Percentiles rank a stretch among this genome's conserved stretches.
Evolutionary conservation across 2,797 vertebrate species (phyloP).

Genomic region (Hyperoplus immaculatus): DNA sequence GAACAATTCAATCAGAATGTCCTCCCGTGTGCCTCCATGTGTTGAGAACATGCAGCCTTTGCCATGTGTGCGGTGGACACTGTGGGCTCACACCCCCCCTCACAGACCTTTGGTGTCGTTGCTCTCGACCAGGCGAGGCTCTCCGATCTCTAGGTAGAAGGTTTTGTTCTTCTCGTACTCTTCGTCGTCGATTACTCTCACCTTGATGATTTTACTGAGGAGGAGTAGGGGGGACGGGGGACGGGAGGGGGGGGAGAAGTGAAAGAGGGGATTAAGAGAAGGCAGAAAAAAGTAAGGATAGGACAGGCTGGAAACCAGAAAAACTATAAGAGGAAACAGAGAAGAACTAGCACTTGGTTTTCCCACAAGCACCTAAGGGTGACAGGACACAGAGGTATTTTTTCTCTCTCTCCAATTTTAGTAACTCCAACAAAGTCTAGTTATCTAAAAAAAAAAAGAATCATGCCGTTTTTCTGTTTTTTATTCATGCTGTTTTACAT

Average conservation of each 20-base stretch:
- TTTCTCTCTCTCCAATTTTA: not conserved
- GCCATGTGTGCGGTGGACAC: slow-evolving; percentile 25
- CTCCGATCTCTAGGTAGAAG: slow-evolving; percentile 98
- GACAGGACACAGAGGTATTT: not conserved
- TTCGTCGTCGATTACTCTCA: slow-evolving; percentile 99
- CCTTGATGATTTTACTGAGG: slow-evolving; percentile 98
- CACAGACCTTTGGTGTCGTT: slow-evolving; percentile 99
- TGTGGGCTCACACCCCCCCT: slow-evolving; percentile 74
- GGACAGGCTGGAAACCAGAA: slow-evolving; percentile 63
- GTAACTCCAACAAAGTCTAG: not conserved
- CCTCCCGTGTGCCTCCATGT: slow-evolving; percentile 50
- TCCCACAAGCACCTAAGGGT: slow-evolving; percentile 28
- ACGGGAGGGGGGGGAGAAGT: slow-evolving; percentile 81
- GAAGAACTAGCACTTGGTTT: slow-evolving; percentile 24
- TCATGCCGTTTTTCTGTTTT: no score
- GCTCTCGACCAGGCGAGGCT: slow-evolving; percentile 96
- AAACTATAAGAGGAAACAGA: slow-evolving; percentile 48
- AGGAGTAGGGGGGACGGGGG: slow-evolving; percentile 80
- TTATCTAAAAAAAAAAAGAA: slow-evolving; percentile 7
- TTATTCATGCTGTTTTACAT: not conserved
- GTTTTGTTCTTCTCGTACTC: slow-evolving; percentile 99
- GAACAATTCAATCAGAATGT: not conserved
- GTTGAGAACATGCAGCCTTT: slow-evolving; percentile 60
- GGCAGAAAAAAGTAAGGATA: slow-evolving; percentile 84
- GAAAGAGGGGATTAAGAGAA: slow-evolving; percentile 48